Base-by-base conservation (phyloP, 2,113 vertebrate species). In the Gnathochromis pfefferi region DNA sequence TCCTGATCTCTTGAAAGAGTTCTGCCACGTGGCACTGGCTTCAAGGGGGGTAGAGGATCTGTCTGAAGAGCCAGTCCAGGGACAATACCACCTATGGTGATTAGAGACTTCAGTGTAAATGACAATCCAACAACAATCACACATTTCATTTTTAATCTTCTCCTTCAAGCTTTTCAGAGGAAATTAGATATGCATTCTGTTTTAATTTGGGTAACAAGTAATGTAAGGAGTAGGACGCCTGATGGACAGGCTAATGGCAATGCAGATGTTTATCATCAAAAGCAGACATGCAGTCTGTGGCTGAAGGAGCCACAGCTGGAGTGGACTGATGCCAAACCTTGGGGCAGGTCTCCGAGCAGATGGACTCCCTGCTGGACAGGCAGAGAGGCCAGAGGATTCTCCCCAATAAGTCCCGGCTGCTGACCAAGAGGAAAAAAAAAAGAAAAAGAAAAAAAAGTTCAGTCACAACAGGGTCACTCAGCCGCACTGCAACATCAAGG, bases 401-500 rank as follows among this genome's bases (percentile, higher is more conserved):
- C 98, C 80, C 97, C 97, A 47, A 98, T 95, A 90, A 99, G 96
- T 81, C 97, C 98, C 3, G 97, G 96, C 94, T 99, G 97, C 94
- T 94, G 93, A 79, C 73, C 88, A 86, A 85, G 82, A 80, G 3
- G 3, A 23, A 23, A 23, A 23, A 23, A 23, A 23, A 23, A 3
- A 23, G 4, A 26, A 1, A 7, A 4, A 85, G n/a, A 2, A 4
- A 1, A 6, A 55, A 13, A 5, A 0, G 7, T 47, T 47, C 45
- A 47, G 14, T 90, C 89, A 89, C 19, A 19, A 35, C 53, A 84
- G 84, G 87, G 91, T 91, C 87, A 83, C 53, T 14, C 40, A n/a
- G 80, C 21, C 16, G 8, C 63, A 81, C 33, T 17, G 10, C 33
- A 33, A 51, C 38, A 60, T 80, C 53, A 4, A 4, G 40, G 68